These are phyloP conservation scores for Sylvietta virens DNA, from an alignment of 2,113 vertebrate genomes.

Conservation along the genomic window DNA sequence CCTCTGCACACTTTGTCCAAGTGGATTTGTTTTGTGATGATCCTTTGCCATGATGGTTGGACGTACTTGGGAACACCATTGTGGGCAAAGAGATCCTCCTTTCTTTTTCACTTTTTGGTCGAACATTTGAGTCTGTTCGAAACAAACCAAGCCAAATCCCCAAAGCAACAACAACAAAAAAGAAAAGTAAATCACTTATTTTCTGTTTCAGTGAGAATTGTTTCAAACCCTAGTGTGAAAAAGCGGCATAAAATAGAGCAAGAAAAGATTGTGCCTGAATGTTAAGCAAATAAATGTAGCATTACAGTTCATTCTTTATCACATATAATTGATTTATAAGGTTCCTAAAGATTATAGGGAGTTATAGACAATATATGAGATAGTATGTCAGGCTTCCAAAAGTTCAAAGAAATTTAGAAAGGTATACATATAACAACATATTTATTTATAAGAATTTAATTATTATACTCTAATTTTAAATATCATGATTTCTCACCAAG, in stretches of 20 bases:
- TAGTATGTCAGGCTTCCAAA: neutral
- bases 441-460: neutral
- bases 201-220: neutral
- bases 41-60: neutral
- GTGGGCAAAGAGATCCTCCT: neutral
- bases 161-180: neutral
- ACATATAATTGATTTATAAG: neutral
- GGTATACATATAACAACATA: neutral
- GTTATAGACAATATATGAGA: neutral
- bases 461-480: neutral
- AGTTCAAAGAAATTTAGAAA: neutral
- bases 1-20: neutral
- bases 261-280: neutral
- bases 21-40: neutral
- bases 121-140: neutral
- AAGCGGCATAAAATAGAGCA: neutral
- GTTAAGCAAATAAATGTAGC: neutral
- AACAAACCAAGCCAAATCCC: neutral
- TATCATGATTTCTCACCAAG: neutral
- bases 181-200: neutral
- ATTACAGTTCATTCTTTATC: neutral
- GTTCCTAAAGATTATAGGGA: neutral
- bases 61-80: neutral
- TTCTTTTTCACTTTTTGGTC: neutral
- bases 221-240: neutral